phyloP scores from a whole-genome alignment of 2,888 invertebrate genomes.

The Argynnis bischoffii region DNA sequence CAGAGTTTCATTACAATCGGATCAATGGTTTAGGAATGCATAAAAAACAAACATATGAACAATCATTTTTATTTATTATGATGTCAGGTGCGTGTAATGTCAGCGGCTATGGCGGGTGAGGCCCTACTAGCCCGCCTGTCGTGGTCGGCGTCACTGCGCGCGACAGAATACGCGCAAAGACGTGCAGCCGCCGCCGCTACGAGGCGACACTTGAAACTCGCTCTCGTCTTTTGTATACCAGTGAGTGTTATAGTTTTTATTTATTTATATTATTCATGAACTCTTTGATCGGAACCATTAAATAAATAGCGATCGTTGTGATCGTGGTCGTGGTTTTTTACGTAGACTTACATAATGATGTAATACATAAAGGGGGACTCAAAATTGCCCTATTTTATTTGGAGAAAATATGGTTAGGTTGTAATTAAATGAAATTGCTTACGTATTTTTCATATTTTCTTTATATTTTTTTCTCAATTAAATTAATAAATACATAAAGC shows the following conservation, averaged over 20 bases:
- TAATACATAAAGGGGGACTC: too few relatives aligned
- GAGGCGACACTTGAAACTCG: constrained; percentile 87
- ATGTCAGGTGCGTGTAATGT: constrained; percentile 90
- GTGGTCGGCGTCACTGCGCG: constrained; percentile 95
- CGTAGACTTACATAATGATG: background rate
- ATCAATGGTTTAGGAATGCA: too few relatives aligned
- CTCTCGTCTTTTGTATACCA: constrained; percentile 92
- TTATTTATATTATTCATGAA: background rate
- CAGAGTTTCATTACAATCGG: too few relatives aligned
- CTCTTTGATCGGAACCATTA: background rate
- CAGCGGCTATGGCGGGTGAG: constrained; percentile 94
- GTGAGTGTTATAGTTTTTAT: constrained; percentile 75
- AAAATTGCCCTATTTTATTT: too few relatives aligned
- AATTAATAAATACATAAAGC: too few relatives aligned
- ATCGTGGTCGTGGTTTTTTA: background rate
- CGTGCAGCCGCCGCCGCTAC: constrained; percentile 90
- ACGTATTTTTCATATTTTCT: too few relatives aligned
- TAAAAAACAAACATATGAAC: too few relatives aligned
- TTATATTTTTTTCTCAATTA: too few relatives aligned
- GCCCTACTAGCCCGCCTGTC: constrained; percentile 95
- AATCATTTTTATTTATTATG: background rate
- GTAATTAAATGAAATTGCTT: too few relatives aligned
- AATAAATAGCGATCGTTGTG: background rate
- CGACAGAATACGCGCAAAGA: constrained; percentile 88
- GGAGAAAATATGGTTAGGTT: too few relatives aligned